Evolutionary conservation across 1,140 invertebrate genomes (phyloP).

Genomic region (Euura saliciscinereae): DNA sequence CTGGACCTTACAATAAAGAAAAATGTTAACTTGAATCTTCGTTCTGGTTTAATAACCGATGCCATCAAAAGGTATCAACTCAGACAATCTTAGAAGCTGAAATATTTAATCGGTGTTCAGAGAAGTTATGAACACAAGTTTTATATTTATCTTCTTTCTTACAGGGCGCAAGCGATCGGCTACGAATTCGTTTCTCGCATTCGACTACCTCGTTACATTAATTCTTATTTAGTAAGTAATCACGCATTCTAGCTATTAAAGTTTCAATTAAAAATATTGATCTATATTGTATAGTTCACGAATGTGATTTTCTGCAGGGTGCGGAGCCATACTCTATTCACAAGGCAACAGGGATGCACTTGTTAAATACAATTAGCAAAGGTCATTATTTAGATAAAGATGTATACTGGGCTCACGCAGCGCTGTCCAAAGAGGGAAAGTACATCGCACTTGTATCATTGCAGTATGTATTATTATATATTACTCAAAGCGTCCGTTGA

Average conservation of each 20-base stretch:
- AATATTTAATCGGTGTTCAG: conserved; percentile 12
- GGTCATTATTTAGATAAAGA: conserved; percentile 73
- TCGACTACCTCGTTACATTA: conserved; percentile 73
- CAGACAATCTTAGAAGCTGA: background rate
- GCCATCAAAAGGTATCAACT: conserved; percentile 67
- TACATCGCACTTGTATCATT: conserved; percentile 59
- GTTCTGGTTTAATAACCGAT: conserved; percentile 71
- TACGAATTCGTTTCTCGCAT: conserved; percentile 70
- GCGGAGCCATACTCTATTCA: conserved; percentile 69
- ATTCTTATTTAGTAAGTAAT: conserved; percentile 66
- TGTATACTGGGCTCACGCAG: conserved; percentile 74
- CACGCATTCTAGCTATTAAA: background rate
- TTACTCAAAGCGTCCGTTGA: too few species aligned
- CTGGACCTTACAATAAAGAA: conserved; percentile 67
- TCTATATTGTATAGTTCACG: background rate
- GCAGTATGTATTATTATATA: conserved; percentile 50
- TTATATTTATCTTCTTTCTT: conserved; percentile 30
- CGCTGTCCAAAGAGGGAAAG: conserved; percentile 63
- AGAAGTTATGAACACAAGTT: conserved; percentile 17
- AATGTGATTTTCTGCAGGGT: conserved; percentile 57
- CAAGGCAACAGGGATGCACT: conserved; percentile 67
- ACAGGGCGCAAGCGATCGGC: conserved; percentile 71
- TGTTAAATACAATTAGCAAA: conserved; percentile 65
- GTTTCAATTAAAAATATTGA: conserved; percentile 6
- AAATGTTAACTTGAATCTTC: conserved; percentile 65